These are phyloP conservation scores for Deilephila porcellus DNA, from an alignment of 2,888 invertebrate species.

Conservation along the genomic window DNA sequence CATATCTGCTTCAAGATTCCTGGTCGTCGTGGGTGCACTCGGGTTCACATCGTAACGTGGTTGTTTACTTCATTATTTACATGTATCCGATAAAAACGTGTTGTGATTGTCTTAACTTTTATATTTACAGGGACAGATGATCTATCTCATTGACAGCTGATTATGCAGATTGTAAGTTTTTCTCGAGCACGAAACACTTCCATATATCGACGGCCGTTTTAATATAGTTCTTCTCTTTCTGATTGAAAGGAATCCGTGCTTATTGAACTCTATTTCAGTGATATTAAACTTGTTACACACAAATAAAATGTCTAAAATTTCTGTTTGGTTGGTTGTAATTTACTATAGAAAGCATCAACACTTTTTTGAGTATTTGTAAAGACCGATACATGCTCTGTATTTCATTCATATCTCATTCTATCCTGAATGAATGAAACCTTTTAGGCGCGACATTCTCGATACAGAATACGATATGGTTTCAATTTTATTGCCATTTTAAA, in stretches of 20 bases:
- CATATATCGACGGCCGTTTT: constrained; percentile 72
- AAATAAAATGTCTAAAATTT: constrained; percentile 79
- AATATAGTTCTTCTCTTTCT: constrained; percentile 59
- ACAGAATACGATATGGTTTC: not conserved
- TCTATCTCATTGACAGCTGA: constrained; percentile 85
- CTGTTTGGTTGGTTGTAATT: constrained; percentile 83
- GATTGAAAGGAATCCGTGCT: constrained; percentile 62
- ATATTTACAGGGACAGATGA: constrained; percentile 85
- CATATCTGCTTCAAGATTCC: constrained; percentile 69
- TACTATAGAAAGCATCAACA: constrained; percentile 85
- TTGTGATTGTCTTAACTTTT: constrained; percentile 82
- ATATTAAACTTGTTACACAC: constrained; percentile 71
- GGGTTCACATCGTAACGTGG: constrained; percentile 72
- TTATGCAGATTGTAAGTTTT: constrained; percentile 85
- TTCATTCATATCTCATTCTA: constrained; percentile 57
- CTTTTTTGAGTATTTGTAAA: constrained; percentile 82
- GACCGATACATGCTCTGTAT: constrained; percentile 66
- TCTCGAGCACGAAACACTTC: constrained; percentile 80
- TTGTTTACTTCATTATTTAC: constrained; percentile 74
- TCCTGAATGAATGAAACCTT: constrained; percentile 55
- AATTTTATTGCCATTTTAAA: not conserved
- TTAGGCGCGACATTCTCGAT: constrained; percentile 45
- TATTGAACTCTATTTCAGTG: constrained; percentile 71
- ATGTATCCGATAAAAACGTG: constrained; percentile 67
- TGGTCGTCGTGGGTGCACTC: constrained; percentile 59